Conservation (phyloP, 92 coral and sea anemone genomes). For the Phenganax subtilis region DNA sequence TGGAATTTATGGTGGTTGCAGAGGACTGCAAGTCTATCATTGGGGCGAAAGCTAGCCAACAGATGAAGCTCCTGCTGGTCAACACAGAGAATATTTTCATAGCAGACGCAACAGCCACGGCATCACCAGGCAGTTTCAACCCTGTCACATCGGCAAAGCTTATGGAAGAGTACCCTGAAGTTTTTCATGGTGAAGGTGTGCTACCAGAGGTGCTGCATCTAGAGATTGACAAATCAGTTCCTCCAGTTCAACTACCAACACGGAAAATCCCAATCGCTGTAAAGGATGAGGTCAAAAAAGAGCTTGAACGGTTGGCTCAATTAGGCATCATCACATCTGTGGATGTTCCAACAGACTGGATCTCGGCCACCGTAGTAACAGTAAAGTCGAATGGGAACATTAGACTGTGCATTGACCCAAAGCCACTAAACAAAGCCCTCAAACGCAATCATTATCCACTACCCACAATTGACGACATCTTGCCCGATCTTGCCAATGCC, state of each 20-base stretch:
- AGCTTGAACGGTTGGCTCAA: constrained; percentile 9
- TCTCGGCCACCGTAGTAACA: constrained; percentile 6
- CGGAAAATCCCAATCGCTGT: constrained; percentile 44
- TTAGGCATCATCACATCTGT: neutral
- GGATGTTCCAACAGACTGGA: constrained; percentile 7
- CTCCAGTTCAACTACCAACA: constrained; percentile 41
- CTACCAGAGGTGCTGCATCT: constrained; percentile 40
- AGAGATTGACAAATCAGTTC: constrained; percentile 33
- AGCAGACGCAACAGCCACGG: too few species aligned
- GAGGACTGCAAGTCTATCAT: too few species aligned
- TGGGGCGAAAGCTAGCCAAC: too few species aligned
- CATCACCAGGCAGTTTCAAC: too few species aligned
- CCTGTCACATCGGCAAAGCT: too few species aligned
- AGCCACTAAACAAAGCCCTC: neutral
- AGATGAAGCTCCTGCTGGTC: too few species aligned
- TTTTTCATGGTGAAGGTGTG: neutral
- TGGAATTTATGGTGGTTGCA: too few species aligned
- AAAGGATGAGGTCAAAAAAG: constrained; percentile 42
- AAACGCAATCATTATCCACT: constrained; percentile 15
- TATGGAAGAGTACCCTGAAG: too few species aligned
- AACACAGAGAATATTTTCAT: too few species aligned
- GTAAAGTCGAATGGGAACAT: neutral
- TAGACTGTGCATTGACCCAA: constrained; percentile 8
- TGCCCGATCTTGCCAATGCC: neutral
- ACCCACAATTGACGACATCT: constrained; percentile 8